phyloP scores from a whole-genome alignment of 2,888 invertebrate species.

The Folsomia manolachei region DNA sequence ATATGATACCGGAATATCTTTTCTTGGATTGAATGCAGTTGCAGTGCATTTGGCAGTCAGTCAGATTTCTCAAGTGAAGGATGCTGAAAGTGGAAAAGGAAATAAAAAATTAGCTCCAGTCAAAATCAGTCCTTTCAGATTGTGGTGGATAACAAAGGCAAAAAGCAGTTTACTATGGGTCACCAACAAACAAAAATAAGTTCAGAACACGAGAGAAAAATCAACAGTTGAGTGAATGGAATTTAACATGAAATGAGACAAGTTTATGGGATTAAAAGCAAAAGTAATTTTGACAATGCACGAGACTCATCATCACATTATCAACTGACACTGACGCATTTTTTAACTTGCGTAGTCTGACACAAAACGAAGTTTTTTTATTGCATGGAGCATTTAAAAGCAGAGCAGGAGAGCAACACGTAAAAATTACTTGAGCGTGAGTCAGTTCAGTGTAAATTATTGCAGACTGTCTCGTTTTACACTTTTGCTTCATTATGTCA shows the following conservation, averaged over 20 bases:
- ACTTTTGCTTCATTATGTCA: neutral
- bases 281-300: slow-evolving; percentile 18
- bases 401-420: neutral
- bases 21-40: neutral
- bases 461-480: too few species aligned
- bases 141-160: neutral
- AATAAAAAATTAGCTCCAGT: neutral
- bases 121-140: neutral
- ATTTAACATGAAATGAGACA: neutral
- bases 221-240: neutral
- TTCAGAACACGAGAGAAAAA: neutral
- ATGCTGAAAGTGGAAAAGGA: neutral
- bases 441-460: neutral
- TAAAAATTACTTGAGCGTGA: too few species aligned
- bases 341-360: neutral
- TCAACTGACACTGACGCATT: too few species aligned
- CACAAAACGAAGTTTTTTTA: neutral
- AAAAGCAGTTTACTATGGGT: too few species aligned
- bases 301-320: neutral
- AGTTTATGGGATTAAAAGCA: neutral
- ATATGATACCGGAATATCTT: neutral
- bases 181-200: neutral
- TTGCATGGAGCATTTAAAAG: neutral
- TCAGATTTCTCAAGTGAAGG: too few species aligned
- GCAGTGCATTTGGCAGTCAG: neutral